Percentiles rank a stretch among this genome's conserved stretches.
Conservation (phyloP, 2,797 vertebrate species). For the Toxotes lorentzi region DNA sequence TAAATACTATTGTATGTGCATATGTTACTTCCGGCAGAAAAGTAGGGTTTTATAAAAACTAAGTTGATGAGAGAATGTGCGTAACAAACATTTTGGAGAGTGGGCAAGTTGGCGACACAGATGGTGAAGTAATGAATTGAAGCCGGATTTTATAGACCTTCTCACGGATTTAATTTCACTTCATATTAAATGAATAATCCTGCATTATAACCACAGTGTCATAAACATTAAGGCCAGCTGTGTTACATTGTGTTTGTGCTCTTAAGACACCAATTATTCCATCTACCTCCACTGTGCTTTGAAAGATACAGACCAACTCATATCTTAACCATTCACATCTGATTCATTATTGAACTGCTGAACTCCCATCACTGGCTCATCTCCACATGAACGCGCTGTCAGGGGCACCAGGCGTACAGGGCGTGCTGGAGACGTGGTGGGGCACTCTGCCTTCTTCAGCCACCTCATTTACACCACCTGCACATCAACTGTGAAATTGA, state of each 20-base stretch:
- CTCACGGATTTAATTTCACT: neutral
- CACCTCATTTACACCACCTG: too few relatives aligned
- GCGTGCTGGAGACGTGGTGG: neutral
- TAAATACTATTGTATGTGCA: too few relatives aligned
- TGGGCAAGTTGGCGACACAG: neutral
- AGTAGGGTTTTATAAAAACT: neutral
- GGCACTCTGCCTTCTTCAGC: too few relatives aligned
- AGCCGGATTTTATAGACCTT: neutral
- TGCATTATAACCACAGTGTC: neutral
- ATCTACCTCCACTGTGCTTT: neutral
- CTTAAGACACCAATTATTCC: neutral
- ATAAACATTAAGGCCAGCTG: neutral
- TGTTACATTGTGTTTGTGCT: neutral
- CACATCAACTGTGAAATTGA: too few relatives aligned
- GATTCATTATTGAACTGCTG: neutral
- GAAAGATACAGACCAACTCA: neutral
- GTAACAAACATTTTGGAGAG: neutral
- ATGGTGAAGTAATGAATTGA: neutral
- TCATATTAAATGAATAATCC: neutral
- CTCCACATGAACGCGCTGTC: neutral
- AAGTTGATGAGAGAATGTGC: neutral
- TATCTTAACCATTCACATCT: neutral
- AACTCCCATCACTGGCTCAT: neutral
- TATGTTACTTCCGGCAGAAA: neutral
- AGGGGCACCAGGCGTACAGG: neutral